Evolutionary conservation across 92 coral and sea anemone genomes (phyloP).

Genomic region (Epizoanthus stellaris): DNA sequence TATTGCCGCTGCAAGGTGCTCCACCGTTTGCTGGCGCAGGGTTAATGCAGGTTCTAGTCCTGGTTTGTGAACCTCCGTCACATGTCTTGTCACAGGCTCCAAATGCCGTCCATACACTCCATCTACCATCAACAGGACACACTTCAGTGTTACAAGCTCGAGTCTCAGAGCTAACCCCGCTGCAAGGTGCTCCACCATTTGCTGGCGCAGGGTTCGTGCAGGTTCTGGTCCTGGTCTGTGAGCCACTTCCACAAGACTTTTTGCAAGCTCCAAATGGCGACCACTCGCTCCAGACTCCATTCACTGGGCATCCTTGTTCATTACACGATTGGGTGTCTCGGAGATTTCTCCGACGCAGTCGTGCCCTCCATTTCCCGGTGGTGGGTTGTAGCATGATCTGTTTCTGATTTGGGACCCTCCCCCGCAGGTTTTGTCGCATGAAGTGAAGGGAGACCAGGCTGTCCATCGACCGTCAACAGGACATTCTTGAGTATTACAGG

Average conservation of each 20-base stretch:
- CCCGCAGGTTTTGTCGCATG: neutral
- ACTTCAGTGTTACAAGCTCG: neutral
- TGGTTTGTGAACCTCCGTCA: constrained; percentile 25
- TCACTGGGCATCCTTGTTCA: neutral
- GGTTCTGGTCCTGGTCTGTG: neutral
- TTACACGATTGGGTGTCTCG: neutral
- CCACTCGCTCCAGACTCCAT: constrained; percentile 6
- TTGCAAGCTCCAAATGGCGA: neutral
- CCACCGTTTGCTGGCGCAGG: neutral
- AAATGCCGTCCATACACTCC: neutral
- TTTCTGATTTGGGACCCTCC: neutral
- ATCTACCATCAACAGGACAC: constrained; percentile 6
- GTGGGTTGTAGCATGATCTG: no score
- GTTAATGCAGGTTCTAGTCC: constrained; percentile 31
- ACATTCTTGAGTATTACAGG: neutral
- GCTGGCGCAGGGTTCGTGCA: constrained; percentile 49
- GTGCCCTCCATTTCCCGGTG: no score
- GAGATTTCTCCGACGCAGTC: no score
- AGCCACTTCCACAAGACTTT: constrained; percentile 42
- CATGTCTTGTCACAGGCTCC: constrained; percentile 17
- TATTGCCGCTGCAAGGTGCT: neutral
- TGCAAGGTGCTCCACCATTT: constrained; percentile 31
- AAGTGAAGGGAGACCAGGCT: neutral
- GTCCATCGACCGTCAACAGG: neutral
- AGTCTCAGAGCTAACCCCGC: neutral